Evolutionary conservation across 2,888 invertebrate genomes (phyloP).

Genomic region (Parnassius mnemosyne): DNA sequence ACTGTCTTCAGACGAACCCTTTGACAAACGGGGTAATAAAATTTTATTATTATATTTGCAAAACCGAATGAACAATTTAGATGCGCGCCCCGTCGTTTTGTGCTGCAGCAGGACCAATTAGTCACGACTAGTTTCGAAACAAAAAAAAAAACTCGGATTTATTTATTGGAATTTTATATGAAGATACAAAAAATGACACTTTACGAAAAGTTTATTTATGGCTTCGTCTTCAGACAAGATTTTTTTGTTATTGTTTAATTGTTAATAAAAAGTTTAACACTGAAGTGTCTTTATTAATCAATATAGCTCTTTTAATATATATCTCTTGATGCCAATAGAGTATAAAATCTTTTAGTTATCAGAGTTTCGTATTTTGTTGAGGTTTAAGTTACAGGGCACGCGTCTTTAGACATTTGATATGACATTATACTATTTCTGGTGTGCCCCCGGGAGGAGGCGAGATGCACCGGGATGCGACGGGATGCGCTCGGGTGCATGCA

Average conservation of each 20-base stretch:
- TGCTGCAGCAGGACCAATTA: slow-evolving; percentile 64
- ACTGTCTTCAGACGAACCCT: slow-evolving; percentile 66
- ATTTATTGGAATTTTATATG: slow-evolving; percentile 55
- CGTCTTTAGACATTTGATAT: slow-evolving; percentile 68
- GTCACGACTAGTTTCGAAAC: slow-evolving; percentile 52
- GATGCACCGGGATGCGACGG: slow-evolving; percentile 50
- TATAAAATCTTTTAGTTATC: slow-evolving; percentile 10
- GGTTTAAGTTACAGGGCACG: slow-evolving; percentile 44
- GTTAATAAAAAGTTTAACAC: slow-evolving; percentile 70
- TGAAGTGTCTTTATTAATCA: slow-evolving; percentile 51
- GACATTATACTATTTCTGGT: slow-evolving; percentile 75
- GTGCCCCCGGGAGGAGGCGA: slow-evolving; percentile 38
- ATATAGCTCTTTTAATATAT: slow-evolving; percentile 1
- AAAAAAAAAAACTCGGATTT: slow-evolving; percentile 48
- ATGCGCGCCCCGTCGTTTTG: slow-evolving; percentile 63
- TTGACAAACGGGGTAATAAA: slow-evolving; percentile 77
- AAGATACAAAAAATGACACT: slow-evolving; percentile 60
- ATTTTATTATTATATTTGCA: slow-evolving; percentile 79
- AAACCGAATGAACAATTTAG: slow-evolving; percentile 62
- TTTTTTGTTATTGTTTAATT: slow-evolving; percentile 62
- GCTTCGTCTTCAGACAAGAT: slow-evolving; percentile 51
- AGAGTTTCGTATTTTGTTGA: neutral
- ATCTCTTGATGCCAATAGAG: slow-evolving; percentile 6
- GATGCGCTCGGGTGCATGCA: slow-evolving; percentile 71
- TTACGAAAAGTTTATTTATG: slow-evolving; percentile 63